Percentiles rank a stretch among this genome's conserved stretches.
Conservation (phyloP, 2,888 invertebrate species). For the Emmelina monodactyla region DNA sequence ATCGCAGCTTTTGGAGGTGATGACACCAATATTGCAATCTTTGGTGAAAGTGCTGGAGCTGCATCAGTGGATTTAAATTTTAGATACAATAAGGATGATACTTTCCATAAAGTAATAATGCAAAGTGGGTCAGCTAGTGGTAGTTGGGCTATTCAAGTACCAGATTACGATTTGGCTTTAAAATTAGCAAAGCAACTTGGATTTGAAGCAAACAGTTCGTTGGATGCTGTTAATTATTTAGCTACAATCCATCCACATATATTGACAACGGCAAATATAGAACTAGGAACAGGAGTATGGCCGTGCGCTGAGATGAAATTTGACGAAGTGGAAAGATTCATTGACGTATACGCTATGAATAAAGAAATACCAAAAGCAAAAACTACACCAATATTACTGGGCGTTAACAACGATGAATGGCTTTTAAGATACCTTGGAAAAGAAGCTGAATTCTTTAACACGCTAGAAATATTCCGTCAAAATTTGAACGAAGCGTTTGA, state of each 20-base stretch:
- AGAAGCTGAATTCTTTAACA: constrained; percentile 17
- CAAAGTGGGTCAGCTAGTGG: constrained; percentile 27
- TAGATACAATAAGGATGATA: constrained; percentile 21
- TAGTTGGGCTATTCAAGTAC: constrained; percentile 20
- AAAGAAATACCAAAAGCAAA: constrained; percentile 23
- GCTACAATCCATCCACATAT: constrained; percentile 17
- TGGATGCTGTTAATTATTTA: constrained; percentile 25
- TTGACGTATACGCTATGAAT: constrained; percentile 25
- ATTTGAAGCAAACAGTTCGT: constrained; percentile 17
- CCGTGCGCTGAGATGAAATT: constrained; percentile 33
- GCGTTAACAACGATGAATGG: constrained; percentile 30
- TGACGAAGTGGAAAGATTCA: constrained; percentile 25
- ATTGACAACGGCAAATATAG: constrained; percentile 20
- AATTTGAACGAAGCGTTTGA: no score
- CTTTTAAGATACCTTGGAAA: constrained; percentile 13
- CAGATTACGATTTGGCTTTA: constrained; percentile 22
- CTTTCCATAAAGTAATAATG: constrained; percentile 28
- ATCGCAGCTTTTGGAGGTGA: constrained; percentile 36
- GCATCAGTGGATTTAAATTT: constrained; percentile 31
- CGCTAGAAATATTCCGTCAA: not conserved
- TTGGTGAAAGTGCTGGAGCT: constrained; percentile 31
- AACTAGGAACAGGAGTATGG: constrained; percentile 20
- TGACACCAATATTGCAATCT: constrained; percentile 25
- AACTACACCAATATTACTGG: constrained; percentile 28
- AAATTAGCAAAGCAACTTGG: constrained; percentile 25